Evolutionary conservation across 2,113 vertebrate genomes (phyloP).

Genomic region (rabbit (Oryctolagus cuniculus)): mOryCun1.1 NC_091445.1:90451501-90452000

Average conservation of each 20-base stretch:
- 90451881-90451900: not conserved
- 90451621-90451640: not conserved
- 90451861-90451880: not conserved
- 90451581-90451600: not conserved
- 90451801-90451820: not conserved
- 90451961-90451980: not conserved
- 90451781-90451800: not conserved
- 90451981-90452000: not conserved
- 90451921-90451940: not conserved
- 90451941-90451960: accelerated
- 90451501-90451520: too few relatives aligned
- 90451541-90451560: too few relatives aligned
- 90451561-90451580: not conserved
- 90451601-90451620: not conserved
- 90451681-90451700: not conserved
- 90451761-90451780: not conserved
- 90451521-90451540: too few relatives aligned
- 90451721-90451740: not conserved
- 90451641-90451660: not conserved
- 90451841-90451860: not conserved
- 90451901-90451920: not conserved
- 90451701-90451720: not conserved
- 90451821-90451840: not conserved
- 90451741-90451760: not conserved
- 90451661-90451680: not conserved